Conservation (phyloP, 2,797 vertebrate species). For the Clamator glandarius region DNA sequence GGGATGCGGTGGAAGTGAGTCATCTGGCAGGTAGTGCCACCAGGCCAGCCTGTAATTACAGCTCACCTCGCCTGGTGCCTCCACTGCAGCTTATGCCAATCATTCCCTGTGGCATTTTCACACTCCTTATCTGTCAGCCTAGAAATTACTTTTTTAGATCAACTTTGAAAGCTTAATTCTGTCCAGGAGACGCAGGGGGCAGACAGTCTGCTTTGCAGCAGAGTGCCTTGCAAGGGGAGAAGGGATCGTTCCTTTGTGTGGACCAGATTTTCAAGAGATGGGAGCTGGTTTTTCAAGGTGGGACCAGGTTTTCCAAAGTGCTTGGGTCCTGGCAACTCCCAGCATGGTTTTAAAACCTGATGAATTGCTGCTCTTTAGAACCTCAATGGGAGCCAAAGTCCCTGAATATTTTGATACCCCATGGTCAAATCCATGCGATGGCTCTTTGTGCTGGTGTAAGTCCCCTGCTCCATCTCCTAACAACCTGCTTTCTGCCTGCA, state of each 20-base stretch:
- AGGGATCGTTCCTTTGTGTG: neutral
- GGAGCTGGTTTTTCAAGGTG: slow-evolving; percentile 64
- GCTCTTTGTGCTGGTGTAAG: accelerated
- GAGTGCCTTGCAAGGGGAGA: neutral
- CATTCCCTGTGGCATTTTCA: neutral
- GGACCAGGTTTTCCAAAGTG: neutral
- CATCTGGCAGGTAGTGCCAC: slow-evolving; percentile 46
- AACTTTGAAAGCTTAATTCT: neutral
- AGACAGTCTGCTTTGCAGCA: neutral
- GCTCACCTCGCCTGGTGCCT: neutral
- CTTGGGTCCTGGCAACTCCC: slow-evolving; percentile 28
- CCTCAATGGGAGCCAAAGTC: neutral
- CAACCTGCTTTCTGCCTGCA: neutral
- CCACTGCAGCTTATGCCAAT: neutral
- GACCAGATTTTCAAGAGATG: slow-evolving; percentile 46
- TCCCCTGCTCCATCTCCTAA: neutral
- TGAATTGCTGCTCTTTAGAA: neutral
- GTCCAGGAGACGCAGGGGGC: neutral
- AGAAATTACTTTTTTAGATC: neutral
- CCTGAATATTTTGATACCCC: accelerated
- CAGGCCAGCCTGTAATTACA: neutral
- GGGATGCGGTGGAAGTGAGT: slow-evolving; percentile 2
- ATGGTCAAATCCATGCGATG: accelerated
- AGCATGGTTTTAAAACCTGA: neutral
- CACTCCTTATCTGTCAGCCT: neutral